These are phyloP conservation scores for Carettochelys insculpta DNA, from an alignment of 2,113 vertebrate species.

Conservation along the genomic window DNA sequence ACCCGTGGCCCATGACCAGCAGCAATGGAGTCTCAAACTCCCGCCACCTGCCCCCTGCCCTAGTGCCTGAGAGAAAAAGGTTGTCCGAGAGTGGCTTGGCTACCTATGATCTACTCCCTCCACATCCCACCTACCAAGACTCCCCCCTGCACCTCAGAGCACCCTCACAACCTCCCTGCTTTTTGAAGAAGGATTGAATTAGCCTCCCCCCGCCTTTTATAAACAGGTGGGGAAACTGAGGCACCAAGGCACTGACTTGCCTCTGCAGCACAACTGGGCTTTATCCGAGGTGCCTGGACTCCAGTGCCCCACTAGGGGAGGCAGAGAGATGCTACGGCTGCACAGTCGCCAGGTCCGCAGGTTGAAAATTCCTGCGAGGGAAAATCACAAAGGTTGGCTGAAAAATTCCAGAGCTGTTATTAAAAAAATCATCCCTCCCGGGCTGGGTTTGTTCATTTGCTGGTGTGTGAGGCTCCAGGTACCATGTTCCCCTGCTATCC, in stretches of 20 bases:
- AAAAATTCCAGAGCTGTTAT: neutral
- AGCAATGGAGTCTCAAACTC: neutral
- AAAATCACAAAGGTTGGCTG: neutral
- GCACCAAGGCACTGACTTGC: neutral
- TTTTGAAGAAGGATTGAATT: neutral
- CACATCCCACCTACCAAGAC: neutral
- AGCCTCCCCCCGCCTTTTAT: too few relatives aligned
- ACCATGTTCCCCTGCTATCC: too few relatives aligned
- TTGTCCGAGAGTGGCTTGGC: neutral
- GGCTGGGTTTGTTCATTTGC: neutral
- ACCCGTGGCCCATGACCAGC: neutral
- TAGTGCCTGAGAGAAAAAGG: neutral
- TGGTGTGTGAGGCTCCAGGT: neutral
- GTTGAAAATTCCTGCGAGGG: neutral
- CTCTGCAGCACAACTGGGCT: neutral
- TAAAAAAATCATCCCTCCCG: neutral
- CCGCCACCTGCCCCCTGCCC: too few relatives aligned
- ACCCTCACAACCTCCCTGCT: neutral
- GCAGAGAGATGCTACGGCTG: neutral
- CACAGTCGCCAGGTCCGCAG: too few relatives aligned
- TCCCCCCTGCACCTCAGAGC: accelerated
- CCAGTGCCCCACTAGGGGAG: too few relatives aligned
- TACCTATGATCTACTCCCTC: neutral
- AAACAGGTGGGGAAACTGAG: neutral
- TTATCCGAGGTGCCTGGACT: too few relatives aligned